Conservation (phyloP, 1,140 invertebrate genomes). For the Hyles vespertilio region DNA sequence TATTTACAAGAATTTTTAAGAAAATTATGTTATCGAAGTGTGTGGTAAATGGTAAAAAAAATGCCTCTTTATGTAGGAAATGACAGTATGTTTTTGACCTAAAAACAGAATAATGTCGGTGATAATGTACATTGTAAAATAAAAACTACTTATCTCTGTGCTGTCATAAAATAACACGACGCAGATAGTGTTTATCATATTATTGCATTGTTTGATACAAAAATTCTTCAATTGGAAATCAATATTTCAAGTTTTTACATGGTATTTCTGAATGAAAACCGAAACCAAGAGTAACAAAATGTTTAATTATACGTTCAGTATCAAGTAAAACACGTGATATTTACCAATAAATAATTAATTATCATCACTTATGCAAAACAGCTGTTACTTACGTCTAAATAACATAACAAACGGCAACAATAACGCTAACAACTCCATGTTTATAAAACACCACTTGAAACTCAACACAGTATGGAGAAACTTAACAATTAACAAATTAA, state of each 20-base stretch:
- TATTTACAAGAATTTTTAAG: too few species aligned
- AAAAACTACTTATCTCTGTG: too few species aligned
- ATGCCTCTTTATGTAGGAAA: background rate
- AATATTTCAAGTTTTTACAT: too few species aligned
- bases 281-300: too few species aligned
- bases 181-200: background rate
- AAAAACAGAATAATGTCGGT: too few species aligned
- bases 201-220: background rate
- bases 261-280: too few species aligned
- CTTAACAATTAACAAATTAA: conserved; percentile 16
- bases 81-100: too few species aligned
- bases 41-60: background rate
- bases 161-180: too few species aligned
- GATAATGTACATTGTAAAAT: too few species aligned
- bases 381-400: conserved; percentile 51
- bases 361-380: background rate
- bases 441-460: conserved; percentile 34
- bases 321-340: too few species aligned
- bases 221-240: too few species aligned
- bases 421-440: conserved; percentile 47
- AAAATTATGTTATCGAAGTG: background rate
- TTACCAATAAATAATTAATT: background rate
- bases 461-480: conserved; percentile 7
- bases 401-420: conserved; percentile 48
- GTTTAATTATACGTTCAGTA: too few species aligned